Evolutionary conservation across 2,888 invertebrate species (phyloP).

Genomic region (Griposia aprilina): DNA sequence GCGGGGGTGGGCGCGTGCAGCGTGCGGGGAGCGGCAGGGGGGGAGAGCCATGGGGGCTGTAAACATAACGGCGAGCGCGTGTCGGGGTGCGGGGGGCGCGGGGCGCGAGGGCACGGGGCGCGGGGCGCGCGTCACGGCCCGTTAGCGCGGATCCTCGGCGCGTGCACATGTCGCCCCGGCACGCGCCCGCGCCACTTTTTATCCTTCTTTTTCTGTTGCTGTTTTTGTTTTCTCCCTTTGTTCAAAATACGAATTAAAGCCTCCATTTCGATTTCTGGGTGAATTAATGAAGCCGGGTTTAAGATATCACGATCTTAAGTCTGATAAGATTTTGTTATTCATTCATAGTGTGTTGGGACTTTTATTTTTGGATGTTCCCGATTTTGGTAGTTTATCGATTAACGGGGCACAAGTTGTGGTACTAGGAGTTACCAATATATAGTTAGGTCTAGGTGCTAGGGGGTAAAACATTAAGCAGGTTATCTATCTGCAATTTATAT

Average conservation of each 20-base stretch:
- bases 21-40: slow-evolving; percentile 2
- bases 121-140: slow-evolving; percentile 83
- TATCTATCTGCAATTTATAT: not conserved
- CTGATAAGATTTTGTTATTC: slow-evolving; percentile 62
- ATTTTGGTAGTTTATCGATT: not conserved
- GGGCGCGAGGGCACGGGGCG: slow-evolving; percentile 62
- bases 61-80: slow-evolving; percentile 85
- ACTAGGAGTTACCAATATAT: not conserved
- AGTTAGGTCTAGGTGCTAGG: not conserved
- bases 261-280: slow-evolving; percentile 72
- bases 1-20: slow-evolving; percentile 29
- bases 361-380: slow-evolving; percentile 35
- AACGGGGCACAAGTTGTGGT: not conserved
- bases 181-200: slow-evolving; percentile 88
- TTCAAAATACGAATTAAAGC: slow-evolving; percentile 82
- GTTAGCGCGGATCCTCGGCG: slow-evolving; percentile 85
- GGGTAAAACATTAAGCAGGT: no score
- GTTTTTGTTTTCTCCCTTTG: slow-evolving; percentile 87
- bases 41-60: slow-evolving; percentile 62
- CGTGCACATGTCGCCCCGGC: slow-evolving; percentile 90
- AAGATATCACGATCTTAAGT: slow-evolving; percentile 68
- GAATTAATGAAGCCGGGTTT: slow-evolving; percentile 77
- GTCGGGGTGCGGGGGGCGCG: slow-evolving; percentile 70
- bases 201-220: slow-evolving; percentile 81
- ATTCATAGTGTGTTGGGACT: slow-evolving; percentile 51